A percentile compares a stretch with the other conserved stretches of the same genome.
Conservation (phyloP, 2,113 vertebrate genomes). For the Xiphophorus couchianus region DNA sequence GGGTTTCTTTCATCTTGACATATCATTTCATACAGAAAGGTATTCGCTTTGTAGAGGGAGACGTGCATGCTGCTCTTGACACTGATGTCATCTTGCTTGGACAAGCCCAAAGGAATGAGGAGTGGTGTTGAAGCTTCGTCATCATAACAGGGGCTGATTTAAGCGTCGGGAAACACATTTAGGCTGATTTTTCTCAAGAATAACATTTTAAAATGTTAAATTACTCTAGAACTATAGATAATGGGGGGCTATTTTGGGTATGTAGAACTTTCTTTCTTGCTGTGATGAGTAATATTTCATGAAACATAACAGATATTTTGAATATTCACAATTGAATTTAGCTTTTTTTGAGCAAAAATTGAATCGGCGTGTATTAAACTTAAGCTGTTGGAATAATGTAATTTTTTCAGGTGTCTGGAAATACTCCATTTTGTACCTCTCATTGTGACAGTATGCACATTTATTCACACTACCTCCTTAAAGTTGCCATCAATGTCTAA, state of each 20-base stretch:
- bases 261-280: neutral
- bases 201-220: neutral
- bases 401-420: too few species aligned
- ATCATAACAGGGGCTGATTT: slow-evolving; percentile 13
- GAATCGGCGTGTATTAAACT: too few species aligned
- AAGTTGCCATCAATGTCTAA: too few species aligned
- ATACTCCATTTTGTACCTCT: too few species aligned
- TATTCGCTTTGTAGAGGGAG: slow-evolving; percentile 17
- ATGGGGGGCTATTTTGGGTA: neutral
- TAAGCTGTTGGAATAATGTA: too few species aligned
- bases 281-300: too few species aligned
- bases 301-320: too few species aligned
- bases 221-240: neutral
- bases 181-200: neutral
- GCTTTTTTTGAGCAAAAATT: too few species aligned
- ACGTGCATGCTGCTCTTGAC: neutral
- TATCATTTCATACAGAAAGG: neutral
- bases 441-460: too few species aligned
- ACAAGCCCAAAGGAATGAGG: slow-evolving; percentile 53
- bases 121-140: slow-evolving; percentile 47
- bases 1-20: neutral
- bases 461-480: too few species aligned
- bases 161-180: neutral
- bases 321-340: too few species aligned
- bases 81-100: slow-evolving; percentile 48